Evolutionary conservation across 2,888 invertebrate species (phyloP).

Genomic region (Dasypolia templi): DNA sequence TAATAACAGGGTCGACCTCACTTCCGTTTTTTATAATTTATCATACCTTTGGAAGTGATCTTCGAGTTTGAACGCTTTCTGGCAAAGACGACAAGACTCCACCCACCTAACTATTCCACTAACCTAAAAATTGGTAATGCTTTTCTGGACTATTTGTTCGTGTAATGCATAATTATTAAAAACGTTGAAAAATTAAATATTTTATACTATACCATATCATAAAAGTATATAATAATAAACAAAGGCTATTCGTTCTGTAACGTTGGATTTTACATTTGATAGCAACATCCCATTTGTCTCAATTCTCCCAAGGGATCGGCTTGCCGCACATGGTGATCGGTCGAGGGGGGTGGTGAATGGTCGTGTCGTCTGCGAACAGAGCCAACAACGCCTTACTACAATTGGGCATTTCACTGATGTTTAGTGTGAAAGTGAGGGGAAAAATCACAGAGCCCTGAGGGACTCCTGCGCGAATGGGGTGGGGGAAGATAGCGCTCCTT

Average conservation of each 20-base stretch:
- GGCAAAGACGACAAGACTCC: neutral
- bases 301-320: no score
- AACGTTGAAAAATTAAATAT: neutral
- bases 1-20: no score
- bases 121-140: neutral
- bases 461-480: no score
- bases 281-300: no score
- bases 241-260: neutral
- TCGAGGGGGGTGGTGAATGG: no score
- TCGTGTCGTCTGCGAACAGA: no score
- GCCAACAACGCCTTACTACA: no score
- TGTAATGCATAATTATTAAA: neutral
- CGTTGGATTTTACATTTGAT: neutral
- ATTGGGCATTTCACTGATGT: no score
- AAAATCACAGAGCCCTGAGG: no score
- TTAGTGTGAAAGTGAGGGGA: no score
- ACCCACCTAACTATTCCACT: neutral
- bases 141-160: neutral
- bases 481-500: no score
- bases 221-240: neutral
- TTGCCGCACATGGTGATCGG: no score
- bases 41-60: neutral
- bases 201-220: conserved; percentile 10
- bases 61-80: neutral
- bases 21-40: neutral